Evolutionary conservation across 2,113 vertebrate genomes (phyloP), one percentile per base, ranked within the genome.

Genomic region (Turdus rufiventris): DNA sequence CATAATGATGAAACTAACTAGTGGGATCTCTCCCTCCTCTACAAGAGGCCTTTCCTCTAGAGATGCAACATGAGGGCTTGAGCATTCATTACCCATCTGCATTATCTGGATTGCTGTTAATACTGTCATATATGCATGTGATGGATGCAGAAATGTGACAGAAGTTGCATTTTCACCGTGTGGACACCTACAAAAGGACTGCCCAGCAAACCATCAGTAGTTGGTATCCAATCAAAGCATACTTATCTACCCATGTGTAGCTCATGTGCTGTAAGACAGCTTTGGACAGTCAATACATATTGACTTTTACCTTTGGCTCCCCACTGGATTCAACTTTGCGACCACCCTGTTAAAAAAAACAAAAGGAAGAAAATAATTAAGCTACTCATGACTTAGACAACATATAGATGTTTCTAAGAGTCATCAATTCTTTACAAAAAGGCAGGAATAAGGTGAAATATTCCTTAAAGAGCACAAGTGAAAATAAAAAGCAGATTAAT

Each of bases 321-420:
- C 97, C 96, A 16, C 98, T 98, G 86, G 96, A 97, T 97, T 99
- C 99, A 96, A 99, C 99, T 95, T 97, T 99, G 84, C 99, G 98
- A 48, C 97, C 96, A 88, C 99, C 99, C 99, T 99, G 96, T 81
- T 95, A 96, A 76, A 76, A 94, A 63, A 25, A 62, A 18, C 18
- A 23, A 31, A 23, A 28, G 9, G 0, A 43, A 38, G 21, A 34
- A 78, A 40, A 48, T 40, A 57, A 68, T 14, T 14, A 75, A 85
- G 10, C 45, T 58, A 11, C 12, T 20, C 31, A 29, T 31, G 62
- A 77, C 10, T 38, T 20, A 50, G 38, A 60, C 14, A 63, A 87
- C 8, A 60, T 58, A 42, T 0, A 40, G 28, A 16, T 21, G 51
- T 68, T 54, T 72, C 0, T 29, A 42, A 33, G 12, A 71, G 42